These are phyloP conservation scores for Pampusana beccarii DNA, from an alignment of 2,113 vertebrate genomes.

Conservation along the genomic window DNA sequence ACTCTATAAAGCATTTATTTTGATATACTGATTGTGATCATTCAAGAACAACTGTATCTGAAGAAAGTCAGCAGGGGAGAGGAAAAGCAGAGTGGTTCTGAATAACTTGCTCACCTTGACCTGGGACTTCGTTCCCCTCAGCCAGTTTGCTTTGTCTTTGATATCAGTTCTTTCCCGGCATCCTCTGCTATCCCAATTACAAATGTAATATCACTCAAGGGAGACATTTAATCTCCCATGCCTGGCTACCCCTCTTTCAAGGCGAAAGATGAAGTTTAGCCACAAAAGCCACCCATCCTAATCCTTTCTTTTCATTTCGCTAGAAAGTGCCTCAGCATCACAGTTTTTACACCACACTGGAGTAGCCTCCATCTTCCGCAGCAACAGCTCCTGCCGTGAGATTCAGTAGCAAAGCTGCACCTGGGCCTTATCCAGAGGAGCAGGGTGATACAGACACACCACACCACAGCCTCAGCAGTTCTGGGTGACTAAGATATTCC, in stretches of 20 bases:
- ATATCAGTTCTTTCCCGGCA: background rate
- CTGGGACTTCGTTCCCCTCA: background rate
- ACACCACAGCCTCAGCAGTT: background rate
- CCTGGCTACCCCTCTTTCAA: background rate
- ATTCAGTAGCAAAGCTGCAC: background rate
- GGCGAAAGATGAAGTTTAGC: background rate
- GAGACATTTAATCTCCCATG: background rate
- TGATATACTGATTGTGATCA: constrained; percentile 74
- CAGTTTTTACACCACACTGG: background rate
- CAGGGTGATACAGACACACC: background rate
- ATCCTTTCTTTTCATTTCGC: background rate
- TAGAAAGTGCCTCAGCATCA: background rate
- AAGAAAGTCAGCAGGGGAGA: constrained; percentile 43
- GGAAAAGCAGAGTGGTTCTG: background rate
- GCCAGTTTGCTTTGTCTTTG: background rate
- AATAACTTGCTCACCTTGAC: constrained; percentile 46
- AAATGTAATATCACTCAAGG: background rate
- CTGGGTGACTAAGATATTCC: background rate
- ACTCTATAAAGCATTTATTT: constrained; percentile 71
- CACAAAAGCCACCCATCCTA: background rate
- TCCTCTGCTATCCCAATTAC: background rate
- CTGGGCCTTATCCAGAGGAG: background rate
- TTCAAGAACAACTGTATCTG: constrained; percentile 73
- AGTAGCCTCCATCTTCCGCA: background rate
- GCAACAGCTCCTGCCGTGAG: background rate